Percentiles rank a stretch among this genome's conserved stretches.
These are phyloP conservation scores for Rhopalosiphum maidis DNA, from an alignment of 1,140 invertebrate genomes.

Conservation along the genomic window DNA sequence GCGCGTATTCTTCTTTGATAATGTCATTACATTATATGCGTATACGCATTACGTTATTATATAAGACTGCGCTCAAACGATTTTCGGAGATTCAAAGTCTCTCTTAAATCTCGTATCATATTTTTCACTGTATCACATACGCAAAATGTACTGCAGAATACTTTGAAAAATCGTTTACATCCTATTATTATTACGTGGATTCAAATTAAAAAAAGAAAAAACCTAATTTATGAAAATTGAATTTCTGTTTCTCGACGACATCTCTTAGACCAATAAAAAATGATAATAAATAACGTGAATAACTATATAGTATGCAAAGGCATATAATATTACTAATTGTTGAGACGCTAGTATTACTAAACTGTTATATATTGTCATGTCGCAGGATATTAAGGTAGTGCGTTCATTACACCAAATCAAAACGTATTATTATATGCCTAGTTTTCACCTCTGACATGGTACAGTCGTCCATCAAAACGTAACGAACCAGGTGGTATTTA, in stretches of 20 bases:
- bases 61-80: background rate
- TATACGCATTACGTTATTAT: background rate
- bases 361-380: background rate
- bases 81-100: background rate
- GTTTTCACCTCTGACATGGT: slow-evolving; percentile 24
- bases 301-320: background rate
- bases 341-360: background rate
- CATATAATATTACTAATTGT: background rate
- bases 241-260: background rate
- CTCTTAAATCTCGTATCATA: background rate
- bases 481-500: slow-evolving; percentile 35
- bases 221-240: background rate
- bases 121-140: background rate
- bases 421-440: background rate
- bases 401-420: slow-evolving; percentile 34
- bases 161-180: background rate
- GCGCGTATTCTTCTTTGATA: background rate
- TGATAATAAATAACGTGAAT: background rate
- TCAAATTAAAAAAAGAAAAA: background rate
- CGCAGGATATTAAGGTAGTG: background rate
- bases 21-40: background rate
- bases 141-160: background rate
- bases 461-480: slow-evolving; percentile 3
- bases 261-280: background rate
- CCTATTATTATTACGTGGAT: background rate